Percentiles rank a stretch among this genome's conserved stretches.
Evolutionary conservation across 2,888 invertebrate genomes (phyloP).

Genomic region (Erebia aethiops): DNA sequence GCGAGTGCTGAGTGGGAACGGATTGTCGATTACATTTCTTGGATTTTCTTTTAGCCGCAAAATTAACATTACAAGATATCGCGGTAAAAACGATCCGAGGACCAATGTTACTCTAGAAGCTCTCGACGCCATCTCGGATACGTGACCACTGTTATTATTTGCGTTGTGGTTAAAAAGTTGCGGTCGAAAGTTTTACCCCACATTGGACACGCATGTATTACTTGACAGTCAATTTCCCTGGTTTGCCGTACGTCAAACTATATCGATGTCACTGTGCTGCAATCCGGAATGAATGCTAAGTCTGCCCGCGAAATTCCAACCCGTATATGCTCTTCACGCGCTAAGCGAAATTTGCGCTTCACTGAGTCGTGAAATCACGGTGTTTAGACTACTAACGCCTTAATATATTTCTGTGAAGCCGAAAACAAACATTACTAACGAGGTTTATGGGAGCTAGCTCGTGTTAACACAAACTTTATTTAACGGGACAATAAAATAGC

Average conservation of each 20-base stretch:
- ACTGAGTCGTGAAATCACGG: slow-evolving; percentile 59
- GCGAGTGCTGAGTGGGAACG: slow-evolving; percentile 56
- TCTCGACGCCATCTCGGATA: slow-evolving; percentile 61
- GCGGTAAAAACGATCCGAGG: slow-evolving; percentile 56
- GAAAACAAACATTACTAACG: slow-evolving; percentile 38
- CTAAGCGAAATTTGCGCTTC: slow-evolving; percentile 62
- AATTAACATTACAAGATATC: slow-evolving; percentile 54
- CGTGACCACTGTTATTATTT: slow-evolving; percentile 74
- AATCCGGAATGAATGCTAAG: slow-evolving; percentile 73
- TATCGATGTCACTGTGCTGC: slow-evolving; percentile 71
- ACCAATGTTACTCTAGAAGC: slow-evolving; percentile 50
- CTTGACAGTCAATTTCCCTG: slow-evolving; percentile 70
- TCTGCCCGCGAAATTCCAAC: slow-evolving; percentile 56
- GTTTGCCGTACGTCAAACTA: slow-evolving; percentile 62
- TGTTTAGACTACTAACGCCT: slow-evolving; percentile 47
- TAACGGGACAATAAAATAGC: slow-evolving; percentile 2
- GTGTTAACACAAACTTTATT: slow-evolving; percentile 32
- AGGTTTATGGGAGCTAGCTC: slow-evolving; percentile 27
- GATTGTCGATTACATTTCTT: slow-evolving; percentile 44
- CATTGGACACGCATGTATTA: slow-evolving; percentile 69
- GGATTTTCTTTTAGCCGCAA: slow-evolving; percentile 47
- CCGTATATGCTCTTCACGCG: slow-evolving; percentile 59
- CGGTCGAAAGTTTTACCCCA: slow-evolving; percentile 77
- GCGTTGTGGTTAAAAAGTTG: slow-evolving; percentile 69
- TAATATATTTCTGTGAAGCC: slow-evolving; percentile 1